Conservation (phyloP, 2,888 invertebrate genomes). For the Anthrax anthrax region DNA sequence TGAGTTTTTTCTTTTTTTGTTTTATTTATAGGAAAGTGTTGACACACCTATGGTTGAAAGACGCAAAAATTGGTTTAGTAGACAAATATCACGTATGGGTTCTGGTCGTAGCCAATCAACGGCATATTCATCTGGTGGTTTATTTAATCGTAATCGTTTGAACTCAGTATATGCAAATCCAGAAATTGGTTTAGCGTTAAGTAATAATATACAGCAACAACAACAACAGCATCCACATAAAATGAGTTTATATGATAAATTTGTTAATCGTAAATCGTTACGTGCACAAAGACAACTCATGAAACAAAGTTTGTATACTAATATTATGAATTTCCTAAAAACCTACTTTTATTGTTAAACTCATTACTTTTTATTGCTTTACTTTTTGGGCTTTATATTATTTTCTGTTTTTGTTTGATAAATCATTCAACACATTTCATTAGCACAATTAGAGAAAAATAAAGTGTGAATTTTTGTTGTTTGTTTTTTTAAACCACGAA, state of each 20-base stretch:
- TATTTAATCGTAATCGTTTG: conserved; percentile 62
- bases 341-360: too few relatives aligned
- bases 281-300: conserved; percentile 37
- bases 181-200: conserved; percentile 39
- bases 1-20: too few relatives aligned
- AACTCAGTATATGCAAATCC: conserved; percentile 60
- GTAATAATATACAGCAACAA: too few relatives aligned
- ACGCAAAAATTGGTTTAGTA: conserved; percentile 75
- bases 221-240: conserved; percentile 40
- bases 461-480: too few relatives aligned
- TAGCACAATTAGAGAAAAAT: too few relatives aligned
- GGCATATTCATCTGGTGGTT: conserved; percentile 63
- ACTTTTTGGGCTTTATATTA: too few relatives aligned
- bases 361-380: too few relatives aligned
- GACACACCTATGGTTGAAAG: conserved; percentile 77
- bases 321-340: background rate
- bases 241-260: conserved; percentile 69
- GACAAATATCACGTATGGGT: conserved; percentile 74
- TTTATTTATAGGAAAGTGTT: conserved; percentile 62
- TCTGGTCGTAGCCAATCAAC: conserved; percentile 74
- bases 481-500: too few relatives aligned
- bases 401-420: too few relatives aligned
- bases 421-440: too few relatives aligned
- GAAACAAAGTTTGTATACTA: conserved; percentile 45
- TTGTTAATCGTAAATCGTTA: conserved; percentile 62